Percentiles rank a stretch among this genome's conserved stretches.
Conservation (phyloP, 2,888 invertebrate species). For the Diarsia brunnea region DNA sequence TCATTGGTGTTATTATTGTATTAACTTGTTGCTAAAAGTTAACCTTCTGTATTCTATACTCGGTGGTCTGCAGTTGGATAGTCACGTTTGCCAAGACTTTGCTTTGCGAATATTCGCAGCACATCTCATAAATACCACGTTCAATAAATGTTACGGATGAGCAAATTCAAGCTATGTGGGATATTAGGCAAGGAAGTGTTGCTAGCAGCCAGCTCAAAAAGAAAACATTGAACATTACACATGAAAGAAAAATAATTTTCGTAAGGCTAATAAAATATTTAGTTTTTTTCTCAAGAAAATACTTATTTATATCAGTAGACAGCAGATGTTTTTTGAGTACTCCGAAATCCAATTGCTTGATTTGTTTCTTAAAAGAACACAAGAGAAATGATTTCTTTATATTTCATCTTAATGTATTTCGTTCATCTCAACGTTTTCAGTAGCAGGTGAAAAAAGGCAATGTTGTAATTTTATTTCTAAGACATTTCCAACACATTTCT, state of each 20-base stretch:
- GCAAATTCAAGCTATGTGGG: slow-evolving; percentile 20
- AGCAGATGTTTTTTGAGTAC: not conserved
- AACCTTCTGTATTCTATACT: not conserved
- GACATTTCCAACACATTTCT: not conserved
- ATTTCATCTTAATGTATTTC: not conserved
- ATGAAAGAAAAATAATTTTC: not conserved
- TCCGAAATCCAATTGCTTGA: not conserved
- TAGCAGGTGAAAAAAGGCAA: not conserved
- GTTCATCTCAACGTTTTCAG: not conserved
- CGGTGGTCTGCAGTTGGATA: slow-evolving; percentile 31
- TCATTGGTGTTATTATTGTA: not conserved
- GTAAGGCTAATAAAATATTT: not conserved
- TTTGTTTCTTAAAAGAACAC: not conserved
- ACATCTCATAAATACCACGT: slow-evolving; percentile 61
- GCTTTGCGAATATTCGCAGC: slow-evolving; percentile 60
- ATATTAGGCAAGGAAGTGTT: not conserved
- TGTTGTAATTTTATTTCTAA: no score
- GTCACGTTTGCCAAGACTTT: slow-evolving; percentile 62
- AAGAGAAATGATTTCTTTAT: not conserved
- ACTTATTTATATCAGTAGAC: not conserved
- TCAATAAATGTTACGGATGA: slow-evolving; percentile 53
- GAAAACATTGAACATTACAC: not conserved
- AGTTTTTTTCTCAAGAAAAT: not conserved
- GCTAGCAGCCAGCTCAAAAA: not conserved
- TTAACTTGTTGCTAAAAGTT: not conserved